phyloP scores from a whole-genome alignment of 1,140 invertebrate species.

The Hycleus phaleratus region DNA sequence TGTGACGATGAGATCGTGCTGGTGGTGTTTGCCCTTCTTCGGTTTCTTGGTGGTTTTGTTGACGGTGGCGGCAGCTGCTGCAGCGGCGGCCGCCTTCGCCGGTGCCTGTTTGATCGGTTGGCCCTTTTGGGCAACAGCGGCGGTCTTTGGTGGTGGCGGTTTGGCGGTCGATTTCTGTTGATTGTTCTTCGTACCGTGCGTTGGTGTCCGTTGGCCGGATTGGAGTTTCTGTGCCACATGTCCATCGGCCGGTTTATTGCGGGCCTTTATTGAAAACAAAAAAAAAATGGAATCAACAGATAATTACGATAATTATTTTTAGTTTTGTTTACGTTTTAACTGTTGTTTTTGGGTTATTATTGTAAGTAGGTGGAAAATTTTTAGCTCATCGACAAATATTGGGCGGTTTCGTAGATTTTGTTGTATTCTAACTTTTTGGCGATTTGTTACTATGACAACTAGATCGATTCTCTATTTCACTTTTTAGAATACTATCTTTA shows the following conservation, averaged over 20 bases:
- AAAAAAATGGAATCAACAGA: not conserved
- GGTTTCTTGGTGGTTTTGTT: conserved; percentile 64
- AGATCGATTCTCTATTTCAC: too few species aligned
- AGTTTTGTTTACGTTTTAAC: not conserved
- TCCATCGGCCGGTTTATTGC: conserved; percentile 72
- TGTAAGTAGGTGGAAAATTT: not conserved
- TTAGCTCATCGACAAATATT: not conserved
- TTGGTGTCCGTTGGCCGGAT: conserved; percentile 50
- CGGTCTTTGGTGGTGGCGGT: conserved; percentile 45
- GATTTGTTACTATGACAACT: too few species aligned
- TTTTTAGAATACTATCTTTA: too few species aligned
- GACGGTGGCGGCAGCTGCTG: conserved; percentile 46
- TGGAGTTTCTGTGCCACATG: conserved; percentile 63
- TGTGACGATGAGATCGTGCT: conserved; percentile 72
- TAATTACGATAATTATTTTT: too few species aligned
- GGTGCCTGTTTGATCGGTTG: conserved; percentile 45
- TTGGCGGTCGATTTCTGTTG: conserved; percentile 52
- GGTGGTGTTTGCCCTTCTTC: conserved; percentile 71
- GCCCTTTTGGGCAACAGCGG: conserved; percentile 41
- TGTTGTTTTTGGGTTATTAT: not conserved
- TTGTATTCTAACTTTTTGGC: too few species aligned
- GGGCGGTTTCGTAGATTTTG: too few species aligned
- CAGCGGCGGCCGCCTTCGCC: conserved; percentile 48
- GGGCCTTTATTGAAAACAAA: conserved; percentile 49
- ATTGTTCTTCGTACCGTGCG: conserved; percentile 49